phyloP scores from a whole-genome alignment of 2,113 vertebrate genomes.

The Uria lomvia region DNA sequence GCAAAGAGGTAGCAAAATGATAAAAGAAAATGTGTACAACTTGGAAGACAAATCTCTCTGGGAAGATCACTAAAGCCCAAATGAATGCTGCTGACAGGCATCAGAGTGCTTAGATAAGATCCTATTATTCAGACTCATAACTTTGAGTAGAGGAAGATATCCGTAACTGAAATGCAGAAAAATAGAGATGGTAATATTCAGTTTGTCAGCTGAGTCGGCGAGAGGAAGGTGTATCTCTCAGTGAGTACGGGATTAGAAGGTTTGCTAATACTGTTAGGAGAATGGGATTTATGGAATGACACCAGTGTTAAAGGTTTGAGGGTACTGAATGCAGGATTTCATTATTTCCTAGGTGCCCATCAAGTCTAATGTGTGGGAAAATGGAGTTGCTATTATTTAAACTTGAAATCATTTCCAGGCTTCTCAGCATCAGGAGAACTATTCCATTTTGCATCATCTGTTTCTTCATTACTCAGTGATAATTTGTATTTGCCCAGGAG shows the following conservation, averaged over 20 bases:
- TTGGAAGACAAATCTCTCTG: constrained; percentile 38
- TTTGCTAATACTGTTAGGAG: constrained; percentile 53
- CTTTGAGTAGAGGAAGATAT: constrained; percentile 41
- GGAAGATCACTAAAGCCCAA: constrained; percentile 29
- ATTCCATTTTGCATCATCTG: constrained; percentile 44
- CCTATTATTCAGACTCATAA: constrained; percentile 49
- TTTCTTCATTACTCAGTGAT: constrained; percentile 47
- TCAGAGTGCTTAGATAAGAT: constrained; percentile 42
- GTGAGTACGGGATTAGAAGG: constrained; percentile 55
- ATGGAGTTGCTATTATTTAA: constrained; percentile 45
- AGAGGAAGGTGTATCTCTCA: constrained; percentile 46
- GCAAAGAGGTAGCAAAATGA: not conserved
- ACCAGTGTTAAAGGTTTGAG: constrained; percentile 13
- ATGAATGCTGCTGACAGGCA: constrained; percentile 36
- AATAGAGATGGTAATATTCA: constrained; percentile 52
- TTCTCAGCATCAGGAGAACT: constrained; percentile 46
- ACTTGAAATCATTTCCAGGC: constrained; percentile 24
- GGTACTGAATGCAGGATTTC: not conserved
- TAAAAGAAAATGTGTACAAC: not conserved
- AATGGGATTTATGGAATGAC: constrained; percentile 55
- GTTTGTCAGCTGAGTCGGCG: constrained; percentile 44
- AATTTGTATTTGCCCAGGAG: constrained; percentile 60
- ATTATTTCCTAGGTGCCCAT: constrained; percentile 4
- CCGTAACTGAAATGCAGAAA: constrained; percentile 14
- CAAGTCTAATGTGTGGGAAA: not conserved